These are phyloP conservation scores for Eulemur albifrons DNA, from an alignment of 2,797 vertebrate genomes.

Conservation along the genomic window DNA sequence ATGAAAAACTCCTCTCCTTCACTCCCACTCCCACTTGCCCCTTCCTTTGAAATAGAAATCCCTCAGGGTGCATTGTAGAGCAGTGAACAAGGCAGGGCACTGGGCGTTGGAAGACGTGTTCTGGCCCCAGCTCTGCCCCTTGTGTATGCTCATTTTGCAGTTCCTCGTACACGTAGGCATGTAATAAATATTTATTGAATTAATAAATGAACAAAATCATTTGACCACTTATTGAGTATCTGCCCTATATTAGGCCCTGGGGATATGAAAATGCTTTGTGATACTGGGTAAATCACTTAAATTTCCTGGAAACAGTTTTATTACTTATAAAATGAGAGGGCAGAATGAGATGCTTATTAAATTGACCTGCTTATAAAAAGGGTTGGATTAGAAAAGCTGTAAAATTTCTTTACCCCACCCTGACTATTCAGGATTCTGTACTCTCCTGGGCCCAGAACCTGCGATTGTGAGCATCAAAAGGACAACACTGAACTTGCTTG, in stretches of 20 bases:
- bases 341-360: not conserved
- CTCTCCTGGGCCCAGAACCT: not conserved
- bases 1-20: not conserved
- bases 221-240: not conserved
- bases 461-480: not conserved
- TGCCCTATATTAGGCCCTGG: not conserved
- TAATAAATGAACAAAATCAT: not conserved
- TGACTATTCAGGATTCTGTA: not conserved
- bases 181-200: not conserved
- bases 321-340: not conserved
- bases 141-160: not conserved
- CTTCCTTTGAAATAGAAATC: not conserved
- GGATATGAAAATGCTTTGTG: not conserved
- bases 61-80: not conserved
- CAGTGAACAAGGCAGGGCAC: not conserved
- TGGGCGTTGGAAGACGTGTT: not conserved
- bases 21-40: not conserved
- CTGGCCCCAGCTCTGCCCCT: not conserved
- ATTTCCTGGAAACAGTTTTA: not conserved
- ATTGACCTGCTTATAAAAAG: not conserved
- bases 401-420: not conserved
- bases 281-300: not conserved
- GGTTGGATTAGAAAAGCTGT: not conserved
- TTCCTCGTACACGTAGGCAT: not conserved
- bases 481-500: not conserved